A percentile compares a stretch with the other conserved stretches of the same genome.
These are phyloP conservation scores for Colossoma macropomum DNA, from an alignment of 2,113 vertebrate genomes.

Conservation along the genomic window DNA sequence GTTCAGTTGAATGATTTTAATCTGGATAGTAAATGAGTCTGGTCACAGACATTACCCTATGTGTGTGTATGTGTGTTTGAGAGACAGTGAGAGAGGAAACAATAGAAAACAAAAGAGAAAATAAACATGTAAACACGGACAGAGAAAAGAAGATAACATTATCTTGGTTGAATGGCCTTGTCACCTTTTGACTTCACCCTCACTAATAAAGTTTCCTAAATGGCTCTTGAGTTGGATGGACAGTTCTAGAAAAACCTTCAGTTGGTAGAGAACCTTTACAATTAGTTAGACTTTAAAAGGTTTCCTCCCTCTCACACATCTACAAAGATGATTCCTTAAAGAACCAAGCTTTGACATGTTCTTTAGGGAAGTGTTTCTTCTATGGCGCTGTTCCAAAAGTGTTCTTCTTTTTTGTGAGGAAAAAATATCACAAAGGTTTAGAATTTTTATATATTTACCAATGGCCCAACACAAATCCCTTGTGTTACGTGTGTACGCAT, in stretches of 20 bases:
- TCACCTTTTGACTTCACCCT: neutral
- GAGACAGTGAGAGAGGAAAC: neutral
- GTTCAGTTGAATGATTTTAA: slow-evolving; percentile 70
- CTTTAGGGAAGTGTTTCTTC: too few relatives aligned
- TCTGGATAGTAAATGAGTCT: slow-evolving; percentile 68
- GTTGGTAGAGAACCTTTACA: neutral
- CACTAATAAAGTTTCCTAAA: neutral
- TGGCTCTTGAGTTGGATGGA: neutral
- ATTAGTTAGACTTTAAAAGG: too few relatives aligned
- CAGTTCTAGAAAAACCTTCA: neutral
- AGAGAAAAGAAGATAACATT: neutral
- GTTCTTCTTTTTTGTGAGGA: too few relatives aligned
- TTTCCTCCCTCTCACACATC: neutral
- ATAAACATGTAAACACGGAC: neutral
- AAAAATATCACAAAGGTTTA: too few relatives aligned
- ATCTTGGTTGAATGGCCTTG: neutral
- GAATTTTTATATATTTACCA: too few relatives aligned
- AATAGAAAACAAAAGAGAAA: slow-evolving; percentile 13
- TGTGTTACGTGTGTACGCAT: too few relatives aligned
- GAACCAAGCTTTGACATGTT: too few relatives aligned
- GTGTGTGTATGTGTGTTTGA: slow-evolving; percentile 16
- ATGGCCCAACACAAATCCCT: too few relatives aligned
- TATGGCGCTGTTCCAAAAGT: too few relatives aligned
- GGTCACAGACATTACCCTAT: slow-evolving; percentile 48
- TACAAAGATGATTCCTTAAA: neutral